Base-by-base conservation (phyloP, 1,140 invertebrate genomes). In the Sipha flava region DNA sequence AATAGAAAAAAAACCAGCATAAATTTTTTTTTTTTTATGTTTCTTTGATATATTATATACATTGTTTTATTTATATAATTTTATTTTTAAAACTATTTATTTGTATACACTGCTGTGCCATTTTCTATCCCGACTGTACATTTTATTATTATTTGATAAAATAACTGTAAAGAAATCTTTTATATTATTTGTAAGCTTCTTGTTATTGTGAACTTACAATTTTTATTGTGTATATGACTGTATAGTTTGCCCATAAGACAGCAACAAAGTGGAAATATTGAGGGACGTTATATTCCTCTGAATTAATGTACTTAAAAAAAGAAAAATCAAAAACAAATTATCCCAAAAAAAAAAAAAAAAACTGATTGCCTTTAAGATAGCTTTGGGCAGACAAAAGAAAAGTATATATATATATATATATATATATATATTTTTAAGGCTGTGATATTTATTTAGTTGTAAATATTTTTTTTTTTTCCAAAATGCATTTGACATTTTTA, bases 391-490 rank as follows among this genome's bases (percentile, higher is more conserved):
- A 75, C 70, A 16, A 37, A 37, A 73, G 52, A 37, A 21, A 40
- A 21, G 10, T 40, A n/a, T 40, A 10, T 37, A 34, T 64, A 9
- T 62, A 18, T 31, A 21, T 66, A n/a, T 43, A 37, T 1, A 6
- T 52, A 6, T 52, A 1, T 10, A 21, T 52, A 21, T 66, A 59
- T 54, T 43, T 73, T 57, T 23, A 57, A 77, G 73, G 73, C 73
- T 77, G 73, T 77, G 73, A 77, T 77, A 77, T 77, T 77, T 77
- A 57, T 77, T 77, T 57, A 18, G 26, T 77, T 77, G 73, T 77
- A 77, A 43, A 77, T 77, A 77, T 23, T 21, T 23, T 77, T 37
- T 59, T 77, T 37, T 59, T 77, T 37, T 16, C 26, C 14, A 10
- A 73, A 52, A 34, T 34, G n/a, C 34, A 37, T 75, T 34, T 6